Conservation (phyloP, 2,113 vertebrate genomes). For the Gobiocypris rarus region DNA sequence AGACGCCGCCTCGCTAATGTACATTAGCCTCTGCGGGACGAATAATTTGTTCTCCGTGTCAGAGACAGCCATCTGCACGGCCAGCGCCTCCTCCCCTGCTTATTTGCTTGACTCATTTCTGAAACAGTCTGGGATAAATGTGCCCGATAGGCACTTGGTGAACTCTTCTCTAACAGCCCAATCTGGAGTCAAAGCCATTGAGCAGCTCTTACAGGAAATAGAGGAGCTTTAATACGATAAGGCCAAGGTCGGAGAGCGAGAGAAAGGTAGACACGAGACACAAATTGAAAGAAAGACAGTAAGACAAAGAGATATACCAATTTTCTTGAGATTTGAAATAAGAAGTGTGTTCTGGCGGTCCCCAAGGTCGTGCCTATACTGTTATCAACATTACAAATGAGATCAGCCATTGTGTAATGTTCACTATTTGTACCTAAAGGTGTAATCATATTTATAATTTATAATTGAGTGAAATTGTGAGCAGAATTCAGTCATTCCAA, state of each 20-base stretch:
- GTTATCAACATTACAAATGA: background rate
- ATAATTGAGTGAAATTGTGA: too few relatives aligned
- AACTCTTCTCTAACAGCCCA: conserved; percentile 80
- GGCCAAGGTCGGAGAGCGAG: conserved; percentile 25
- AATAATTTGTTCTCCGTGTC: conserved; percentile 48
- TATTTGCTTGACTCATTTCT: conserved; percentile 77
- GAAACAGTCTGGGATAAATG: conserved; percentile 72
- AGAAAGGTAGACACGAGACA: conserved; percentile 8
- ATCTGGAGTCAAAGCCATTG: conserved; percentile 68
- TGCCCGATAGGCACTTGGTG: conserved; percentile 74
- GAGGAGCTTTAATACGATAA: conserved; percentile 45
- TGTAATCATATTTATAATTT: too few relatives aligned
- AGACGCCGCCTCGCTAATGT: conserved; percentile 45
- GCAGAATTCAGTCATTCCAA: too few relatives aligned
- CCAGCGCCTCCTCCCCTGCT: conserved; percentile 72
- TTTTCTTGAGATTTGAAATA: background rate
- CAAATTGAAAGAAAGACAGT: conserved; percentile 13
- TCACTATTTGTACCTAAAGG: background rate
- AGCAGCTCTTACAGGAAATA: conserved; percentile 46
- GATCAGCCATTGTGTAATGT: background rate
- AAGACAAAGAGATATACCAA: background rate
- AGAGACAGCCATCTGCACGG: conserved; percentile 53
- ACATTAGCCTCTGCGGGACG: conserved; percentile 69
- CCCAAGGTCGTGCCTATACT: background rate
- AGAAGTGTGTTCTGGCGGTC: background rate